These are phyloP conservation scores for Chelon labrosus DNA, from an alignment of 2,797 vertebrate species.

Conservation along the genomic window DNA sequence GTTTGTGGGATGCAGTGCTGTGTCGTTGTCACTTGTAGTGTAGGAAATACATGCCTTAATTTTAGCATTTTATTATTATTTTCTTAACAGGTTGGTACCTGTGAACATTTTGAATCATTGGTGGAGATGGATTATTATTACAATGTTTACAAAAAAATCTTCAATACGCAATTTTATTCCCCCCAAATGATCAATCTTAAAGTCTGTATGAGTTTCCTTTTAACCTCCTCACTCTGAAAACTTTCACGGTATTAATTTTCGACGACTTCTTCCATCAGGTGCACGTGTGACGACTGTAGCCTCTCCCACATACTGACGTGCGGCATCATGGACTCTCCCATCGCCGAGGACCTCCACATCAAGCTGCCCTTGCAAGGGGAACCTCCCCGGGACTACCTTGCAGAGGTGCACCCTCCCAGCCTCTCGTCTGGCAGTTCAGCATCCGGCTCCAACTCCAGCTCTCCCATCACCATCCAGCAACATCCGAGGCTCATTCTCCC, in stretches of 20 bases:
- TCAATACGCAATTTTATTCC: too few relatives aligned
- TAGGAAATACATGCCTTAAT: not conserved
- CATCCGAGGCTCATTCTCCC: conserved; percentile 91
- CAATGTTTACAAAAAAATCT: too few relatives aligned
- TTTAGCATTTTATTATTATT: too few relatives aligned
- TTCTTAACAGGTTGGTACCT: too few relatives aligned
- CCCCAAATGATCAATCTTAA: too few relatives aligned
- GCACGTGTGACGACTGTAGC: conserved; percentile 98
- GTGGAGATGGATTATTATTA: too few relatives aligned
- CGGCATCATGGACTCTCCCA: conserved; percentile 97
- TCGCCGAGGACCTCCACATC: conserved; percentile 92
- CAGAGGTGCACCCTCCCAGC: conserved; percentile 93
- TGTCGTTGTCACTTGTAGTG: conserved; percentile 1
- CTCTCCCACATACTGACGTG: conserved; percentile 99
- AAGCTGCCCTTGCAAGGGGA: conserved; percentile 92
- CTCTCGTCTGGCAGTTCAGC: conserved; percentile 96
- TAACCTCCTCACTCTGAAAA: not conserved
- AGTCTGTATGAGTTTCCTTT: too few relatives aligned
- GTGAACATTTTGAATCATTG: too few relatives aligned
- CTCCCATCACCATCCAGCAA: conserved; percentile 93
- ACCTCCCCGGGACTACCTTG: conserved; percentile 89
- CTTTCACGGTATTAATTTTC: not conserved
- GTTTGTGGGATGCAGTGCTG: conserved; percentile 34
- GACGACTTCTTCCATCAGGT: conserved; percentile 80
- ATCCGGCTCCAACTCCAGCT: conserved; percentile 95